A percentile compares a stretch with the other conserved stretches of the same genome.
Conservation (phyloP, 1,140 invertebrate genomes). For the Mercenaria mercenaria region DNA sequence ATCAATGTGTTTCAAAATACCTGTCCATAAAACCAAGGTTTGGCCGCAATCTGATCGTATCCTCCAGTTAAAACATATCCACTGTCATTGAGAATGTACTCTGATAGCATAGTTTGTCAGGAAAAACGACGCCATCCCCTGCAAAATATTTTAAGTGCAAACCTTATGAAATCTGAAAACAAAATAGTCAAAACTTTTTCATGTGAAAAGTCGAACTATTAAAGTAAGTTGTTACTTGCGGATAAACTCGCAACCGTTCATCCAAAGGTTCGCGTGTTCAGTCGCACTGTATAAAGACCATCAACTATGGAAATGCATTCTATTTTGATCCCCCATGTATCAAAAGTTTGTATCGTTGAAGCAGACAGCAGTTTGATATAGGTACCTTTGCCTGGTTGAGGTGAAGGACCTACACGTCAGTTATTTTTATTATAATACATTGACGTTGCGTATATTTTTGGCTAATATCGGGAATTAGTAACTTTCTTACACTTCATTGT, state of each 20-base stretch:
- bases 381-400: constrained; percentile 30
- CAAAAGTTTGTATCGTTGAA: neutral
- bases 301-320: neutral
- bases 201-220: too few species aligned
- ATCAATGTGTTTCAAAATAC: too few species aligned
- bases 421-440: too few species aligned
- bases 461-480: too few species aligned
- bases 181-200: too few species aligned
- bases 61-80: constrained; percentile 96
- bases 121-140: constrained; percentile 86
- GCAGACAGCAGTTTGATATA: neutral
- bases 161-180: too few species aligned
- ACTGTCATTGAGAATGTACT: constrained; percentile 94
- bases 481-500: too few species aligned
- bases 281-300: constrained; percentile 14
- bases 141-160: too few species aligned
- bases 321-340: constrained; percentile 39
- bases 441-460: too few species aligned
- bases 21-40: constrained; percentile 96
- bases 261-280: constrained; percentile 81
- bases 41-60: constrained; percentile 91
- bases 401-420: constrained; percentile 39
- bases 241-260: constrained; percentile 89
- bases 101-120: constrained; percentile 91
- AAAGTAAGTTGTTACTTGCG: constrained; percentile 95